These are phyloP conservation scores for Pandemis corylana DNA, from an alignment of 2,888 invertebrate genomes.

Conservation along the genomic window DNA sequence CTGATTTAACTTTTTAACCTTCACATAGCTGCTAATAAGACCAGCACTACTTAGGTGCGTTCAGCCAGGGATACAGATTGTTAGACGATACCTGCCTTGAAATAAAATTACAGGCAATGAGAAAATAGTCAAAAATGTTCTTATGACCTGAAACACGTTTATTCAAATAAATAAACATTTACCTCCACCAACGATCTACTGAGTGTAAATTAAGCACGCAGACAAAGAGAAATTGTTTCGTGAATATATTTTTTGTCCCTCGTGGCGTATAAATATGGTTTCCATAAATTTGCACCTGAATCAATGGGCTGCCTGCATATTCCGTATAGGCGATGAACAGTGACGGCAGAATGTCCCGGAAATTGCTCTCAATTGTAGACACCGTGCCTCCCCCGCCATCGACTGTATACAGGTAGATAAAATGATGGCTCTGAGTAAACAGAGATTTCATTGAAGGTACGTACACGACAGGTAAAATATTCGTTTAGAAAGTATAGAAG, in stretches of 20 bases:
- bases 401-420: not conserved
- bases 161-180: not conserved
- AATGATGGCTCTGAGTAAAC: constrained; percentile 3
- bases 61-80: too few species aligned
- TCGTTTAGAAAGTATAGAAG: not conserved
- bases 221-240: not conserved
- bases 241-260: not conserved
- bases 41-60: too few species aligned
- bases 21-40: too few species aligned
- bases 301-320: constrained; percentile 44
- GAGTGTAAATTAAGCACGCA: not conserved
- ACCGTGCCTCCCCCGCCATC: constrained; percentile 35
- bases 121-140: too few species aligned
- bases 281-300: constrained; percentile 46
- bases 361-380: constrained; percentile 68
- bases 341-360: constrained; percentile 57
- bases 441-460: not conserved
- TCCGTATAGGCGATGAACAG: constrained; percentile 54
- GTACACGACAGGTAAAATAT: not conserved
- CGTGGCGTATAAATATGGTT: constrained; percentile 25
- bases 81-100: too few species aligned
- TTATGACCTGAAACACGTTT: too few species aligned
- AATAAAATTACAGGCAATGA: too few species aligned
- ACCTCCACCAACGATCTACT: not conserved
- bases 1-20: too few species aligned